A percentile compares a stretch with the other conserved stretches of the same genome.
These are phyloP conservation scores for Drosophila falleni DNA, from an alignment of 2,888 invertebrate species.

Conservation along the genomic window DNA sequence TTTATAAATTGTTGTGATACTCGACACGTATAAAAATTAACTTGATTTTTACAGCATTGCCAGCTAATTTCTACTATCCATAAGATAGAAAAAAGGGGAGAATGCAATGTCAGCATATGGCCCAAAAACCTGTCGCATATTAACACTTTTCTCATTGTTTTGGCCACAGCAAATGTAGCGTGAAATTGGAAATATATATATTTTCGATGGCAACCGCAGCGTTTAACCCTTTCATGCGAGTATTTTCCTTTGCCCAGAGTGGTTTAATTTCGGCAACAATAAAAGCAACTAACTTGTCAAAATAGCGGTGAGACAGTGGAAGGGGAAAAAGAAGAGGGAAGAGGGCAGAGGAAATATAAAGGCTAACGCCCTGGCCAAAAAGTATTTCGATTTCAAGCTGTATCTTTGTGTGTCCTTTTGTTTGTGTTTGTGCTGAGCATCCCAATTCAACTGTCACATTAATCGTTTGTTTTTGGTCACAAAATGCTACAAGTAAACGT, in stretches of 20 bases:
- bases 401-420: slow-evolving; percentile 3
- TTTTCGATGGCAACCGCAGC: slow-evolving; percentile 47
- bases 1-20: slow-evolving; percentile 56
- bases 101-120: slow-evolving; percentile 64
- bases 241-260: slow-evolving; percentile 44
- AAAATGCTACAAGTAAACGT: slow-evolving; percentile 74
- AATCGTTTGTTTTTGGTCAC: slow-evolving; percentile 82
- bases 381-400: slow-evolving; percentile 30
- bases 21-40: slow-evolving; percentile 59
- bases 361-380: slow-evolving; percentile 26
- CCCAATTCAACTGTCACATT: slow-evolving; percentile 83
- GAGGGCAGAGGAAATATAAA: neutral
- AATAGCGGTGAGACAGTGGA: slow-evolving; percentile 13
- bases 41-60: slow-evolving; percentile 66
- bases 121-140: slow-evolving; percentile 62
- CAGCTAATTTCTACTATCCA: slow-evolving; percentile 59
- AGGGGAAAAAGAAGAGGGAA: neutral
- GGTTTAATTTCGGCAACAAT: slow-evolving; percentile 61
- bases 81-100: neutral
- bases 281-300: slow-evolving; percentile 76
- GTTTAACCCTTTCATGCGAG: slow-evolving; percentile 67
- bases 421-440: slow-evolving; percentile 40
- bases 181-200: slow-evolving; percentile 75
- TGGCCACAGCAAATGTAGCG: slow-evolving; percentile 72
- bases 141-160: slow-evolving; percentile 60